Base-by-base conservation (phyloP, 1,140 invertebrate species). In the Potamilus streckersoni region DNA sequence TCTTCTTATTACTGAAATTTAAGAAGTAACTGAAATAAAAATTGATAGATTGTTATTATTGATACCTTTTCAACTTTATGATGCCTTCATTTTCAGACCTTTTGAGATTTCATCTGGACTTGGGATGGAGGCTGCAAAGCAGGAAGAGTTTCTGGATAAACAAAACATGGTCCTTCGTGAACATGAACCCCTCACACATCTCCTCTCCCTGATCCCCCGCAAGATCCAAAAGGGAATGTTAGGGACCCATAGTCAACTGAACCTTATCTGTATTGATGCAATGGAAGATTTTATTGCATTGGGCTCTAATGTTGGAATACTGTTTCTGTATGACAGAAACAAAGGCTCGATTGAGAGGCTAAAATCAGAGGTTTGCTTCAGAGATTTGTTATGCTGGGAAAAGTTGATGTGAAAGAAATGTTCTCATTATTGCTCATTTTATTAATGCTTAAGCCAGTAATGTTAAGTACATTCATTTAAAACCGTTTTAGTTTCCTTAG, bases 261-360 rank as follows among this genome's bases (percentile, higher is more conserved):
- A 93, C 84, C 91, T 97, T 62, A 96, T 95, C 14, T 96, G 95
- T 85, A 91, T 97, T n/a, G 95, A 95, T 91, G 93, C 92, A 19
- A 91, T 94, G 27, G 91, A 93, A 16, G 93, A 95, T 81, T 96
- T 94, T 87, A 92, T 98, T 74, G 95, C 94, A 8, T 87, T 98
- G 58, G 96, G 96, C 2, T 95, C 95, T 14, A 96, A 96, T 90
- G 92, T 94, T 57, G 96, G 96, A 1, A 90, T 96, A 61, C 92
- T 96, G 19, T 97, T 96, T 87, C 94, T 96, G 93, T 97, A 94
- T 88, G 93, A 96, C 86, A 92, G 96, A 80, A 93, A 93, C 68
- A 94, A 92, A 61, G 93, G 93, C 49, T 92, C 94, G 82, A 91
- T 97, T 71, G 93, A 96, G 85, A 93, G 93, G 82, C 89, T 97